Percentiles rank a stretch among this genome's conserved stretches.
Conservation (phyloP, 2,797 vertebrate genomes). For the Coluber constrictor region DNA sequence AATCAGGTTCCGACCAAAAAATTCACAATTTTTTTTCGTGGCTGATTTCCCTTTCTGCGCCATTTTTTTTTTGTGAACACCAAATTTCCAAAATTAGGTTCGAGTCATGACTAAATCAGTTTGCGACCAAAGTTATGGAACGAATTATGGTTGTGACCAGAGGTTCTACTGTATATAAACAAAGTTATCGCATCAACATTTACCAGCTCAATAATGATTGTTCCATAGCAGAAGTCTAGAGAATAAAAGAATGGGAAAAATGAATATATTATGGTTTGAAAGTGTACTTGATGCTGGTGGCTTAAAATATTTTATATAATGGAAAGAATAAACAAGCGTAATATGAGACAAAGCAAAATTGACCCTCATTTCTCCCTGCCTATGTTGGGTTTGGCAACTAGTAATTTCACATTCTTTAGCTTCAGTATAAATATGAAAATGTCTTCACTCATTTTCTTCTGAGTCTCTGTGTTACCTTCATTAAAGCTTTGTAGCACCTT, state of each 20-base stretch:
- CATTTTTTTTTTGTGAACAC: too few species aligned
- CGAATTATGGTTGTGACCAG: too few species aligned
- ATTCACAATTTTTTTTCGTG: too few species aligned
- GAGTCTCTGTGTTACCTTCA: neutral
- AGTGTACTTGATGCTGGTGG: neutral
- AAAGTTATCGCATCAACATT: neutral
- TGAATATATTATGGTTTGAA: neutral
- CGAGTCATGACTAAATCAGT: too few species aligned
- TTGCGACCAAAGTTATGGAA: too few species aligned
- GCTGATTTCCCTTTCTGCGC: too few species aligned
- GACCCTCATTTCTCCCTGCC: neutral
- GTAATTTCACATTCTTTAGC: neutral
- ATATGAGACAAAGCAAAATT: neutral
- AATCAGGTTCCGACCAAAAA: too few species aligned
- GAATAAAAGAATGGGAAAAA: neutral
- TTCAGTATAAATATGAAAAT: neutral
- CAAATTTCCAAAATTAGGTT: too few species aligned
- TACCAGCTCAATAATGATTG: neutral
- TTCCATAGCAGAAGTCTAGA: neutral
- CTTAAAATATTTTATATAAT: neutral
- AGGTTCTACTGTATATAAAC: neutral
- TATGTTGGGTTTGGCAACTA: neutral
- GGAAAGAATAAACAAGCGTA: neutral
- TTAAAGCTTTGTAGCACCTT: neutral
- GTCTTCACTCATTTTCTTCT: neutral